Conservation (phyloP, 2,888 invertebrate genomes). For the Apodemia zela region DNA sequence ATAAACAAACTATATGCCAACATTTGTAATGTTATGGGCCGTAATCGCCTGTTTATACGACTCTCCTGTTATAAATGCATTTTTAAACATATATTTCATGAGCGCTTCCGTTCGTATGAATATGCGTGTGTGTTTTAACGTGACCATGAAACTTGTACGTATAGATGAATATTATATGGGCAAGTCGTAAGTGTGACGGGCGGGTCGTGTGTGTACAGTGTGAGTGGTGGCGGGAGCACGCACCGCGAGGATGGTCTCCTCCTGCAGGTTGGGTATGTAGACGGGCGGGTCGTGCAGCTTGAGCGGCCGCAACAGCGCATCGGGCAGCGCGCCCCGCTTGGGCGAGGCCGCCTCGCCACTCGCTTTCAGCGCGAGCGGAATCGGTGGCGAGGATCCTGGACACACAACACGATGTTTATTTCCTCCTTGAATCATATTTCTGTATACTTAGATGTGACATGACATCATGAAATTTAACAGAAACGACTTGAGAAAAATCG, state of each 20-base stretch:
- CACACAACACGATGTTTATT: background rate
- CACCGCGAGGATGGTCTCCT: slow-evolving; percentile 96
- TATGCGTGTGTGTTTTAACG: no score
- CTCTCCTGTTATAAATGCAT: no score
- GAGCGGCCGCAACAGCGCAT: slow-evolving; percentile 72
- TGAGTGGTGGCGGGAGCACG: slow-evolving; percentile 33
- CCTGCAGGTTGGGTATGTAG: slow-evolving; percentile 95
- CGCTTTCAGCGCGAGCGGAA: slow-evolving; percentile 69
- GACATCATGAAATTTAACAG: no score
- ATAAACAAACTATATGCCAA: no score
- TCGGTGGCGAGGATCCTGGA: slow-evolving; percentile 63
- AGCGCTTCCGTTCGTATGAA: no score
- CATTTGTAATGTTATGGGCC: no score
- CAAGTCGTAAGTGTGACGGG: slow-evolving; percentile 93
- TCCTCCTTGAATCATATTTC: no score
- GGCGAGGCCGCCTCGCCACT: slow-evolving; percentile 83
- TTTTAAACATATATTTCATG: no score
- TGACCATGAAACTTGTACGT: no score
- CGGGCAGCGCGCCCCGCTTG: slow-evolving; percentile 71
- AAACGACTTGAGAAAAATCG: no score
- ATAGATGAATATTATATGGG: slow-evolving; percentile 41
- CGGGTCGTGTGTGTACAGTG: slow-evolving; percentile 20
- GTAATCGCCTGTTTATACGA: no score
- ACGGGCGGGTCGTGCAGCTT: slow-evolving; percentile 80
- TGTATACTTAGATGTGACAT: no score